phyloP scores from a whole-genome alignment of 2,888 invertebrate species.

The Drosophila niveifrons region DNA sequence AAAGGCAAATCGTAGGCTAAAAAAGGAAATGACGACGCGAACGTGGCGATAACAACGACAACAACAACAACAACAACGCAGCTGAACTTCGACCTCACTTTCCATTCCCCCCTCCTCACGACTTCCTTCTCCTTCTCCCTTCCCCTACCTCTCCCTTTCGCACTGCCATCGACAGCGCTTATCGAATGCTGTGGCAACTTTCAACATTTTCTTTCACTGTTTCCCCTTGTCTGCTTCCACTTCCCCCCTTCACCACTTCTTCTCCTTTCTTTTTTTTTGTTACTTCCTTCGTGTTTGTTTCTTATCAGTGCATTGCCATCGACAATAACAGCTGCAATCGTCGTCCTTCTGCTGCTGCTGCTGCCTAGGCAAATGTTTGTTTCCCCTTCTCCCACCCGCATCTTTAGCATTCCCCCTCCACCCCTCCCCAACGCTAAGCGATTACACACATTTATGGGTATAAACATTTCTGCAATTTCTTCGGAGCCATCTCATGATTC shows the following conservation, averaged over 20 bases:
- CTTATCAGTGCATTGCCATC: constrained; percentile 97
- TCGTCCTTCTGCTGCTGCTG: too few species aligned
- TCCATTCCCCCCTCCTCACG: background rate
- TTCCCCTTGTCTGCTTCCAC: constrained; percentile 16
- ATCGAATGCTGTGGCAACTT: constrained; percentile 35
- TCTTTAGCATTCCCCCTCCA: background rate
- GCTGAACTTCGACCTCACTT: too few species aligned
- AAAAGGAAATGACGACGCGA: constrained; percentile 46
- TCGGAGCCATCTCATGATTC: constrained; percentile 68
- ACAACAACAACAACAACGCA: background rate
- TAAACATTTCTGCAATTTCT: constrained; percentile 64
- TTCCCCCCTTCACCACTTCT: background rate
- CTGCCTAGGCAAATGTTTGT: constrained; percentile 64
- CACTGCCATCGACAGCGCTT: constrained; percentile 18
- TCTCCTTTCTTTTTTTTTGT: background rate
- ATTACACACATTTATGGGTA: constrained; percentile 68
- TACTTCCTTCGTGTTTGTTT: constrained; percentile 13
- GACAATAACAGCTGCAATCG: constrained; percentile 97
- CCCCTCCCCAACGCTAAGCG: constrained; percentile 47
- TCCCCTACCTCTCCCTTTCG: background rate
- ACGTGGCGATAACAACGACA: constrained; percentile 42
- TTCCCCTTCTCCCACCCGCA: constrained; percentile 14
- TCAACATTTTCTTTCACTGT: constrained; percentile 7
- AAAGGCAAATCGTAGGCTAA: constrained; percentile 67
- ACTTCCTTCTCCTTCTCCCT: background rate